phyloP scores from a whole-genome alignment of 2,888 invertebrate genomes.

The Lithophane semibrunnea region DNA sequence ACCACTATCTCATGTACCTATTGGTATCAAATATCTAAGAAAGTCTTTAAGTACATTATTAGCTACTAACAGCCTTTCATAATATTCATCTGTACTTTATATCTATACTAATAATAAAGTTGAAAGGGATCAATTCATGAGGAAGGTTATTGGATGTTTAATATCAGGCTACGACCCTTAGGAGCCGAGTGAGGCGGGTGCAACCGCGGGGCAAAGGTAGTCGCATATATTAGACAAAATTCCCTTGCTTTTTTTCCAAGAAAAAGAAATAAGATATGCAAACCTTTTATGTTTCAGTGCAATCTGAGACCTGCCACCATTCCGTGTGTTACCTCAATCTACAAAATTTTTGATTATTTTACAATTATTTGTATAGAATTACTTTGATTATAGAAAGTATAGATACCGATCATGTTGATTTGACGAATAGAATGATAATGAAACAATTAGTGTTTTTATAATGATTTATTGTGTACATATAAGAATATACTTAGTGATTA shows the following conservation, averaged over 20 bases:
- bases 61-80: background rate
- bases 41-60: too few relatives aligned
- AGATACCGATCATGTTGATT: slow-evolving; percentile 72
- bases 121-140: too few relatives aligned
- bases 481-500: slow-evolving; percentile 61
- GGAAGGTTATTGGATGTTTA: background rate
- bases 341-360: slow-evolving; percentile 59
- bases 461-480: slow-evolving; percentile 74
- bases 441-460: slow-evolving; percentile 68
- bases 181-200: background rate
- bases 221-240: background rate
- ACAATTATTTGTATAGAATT: slow-evolving; percentile 64
- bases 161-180: background rate
- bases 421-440: slow-evolving; percentile 63
- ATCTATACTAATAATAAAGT: too few relatives aligned
- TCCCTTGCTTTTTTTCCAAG: too few relatives aligned
- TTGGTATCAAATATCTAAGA: background rate
- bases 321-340: slow-evolving; percentile 40
- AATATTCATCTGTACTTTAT: too few relatives aligned
- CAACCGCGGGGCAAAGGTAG: background rate
- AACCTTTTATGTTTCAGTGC: slow-evolving; percentile 68
- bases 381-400: slow-evolving; percentile 64
- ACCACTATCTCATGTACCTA: background rate
- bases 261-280: background rate
- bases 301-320: slow-evolving; percentile 48